Evolutionary conservation across 2,888 invertebrate genomes (phyloP), one percentile per base, ranked within the genome.

Genomic region (Eulithis prunata): DNA sequence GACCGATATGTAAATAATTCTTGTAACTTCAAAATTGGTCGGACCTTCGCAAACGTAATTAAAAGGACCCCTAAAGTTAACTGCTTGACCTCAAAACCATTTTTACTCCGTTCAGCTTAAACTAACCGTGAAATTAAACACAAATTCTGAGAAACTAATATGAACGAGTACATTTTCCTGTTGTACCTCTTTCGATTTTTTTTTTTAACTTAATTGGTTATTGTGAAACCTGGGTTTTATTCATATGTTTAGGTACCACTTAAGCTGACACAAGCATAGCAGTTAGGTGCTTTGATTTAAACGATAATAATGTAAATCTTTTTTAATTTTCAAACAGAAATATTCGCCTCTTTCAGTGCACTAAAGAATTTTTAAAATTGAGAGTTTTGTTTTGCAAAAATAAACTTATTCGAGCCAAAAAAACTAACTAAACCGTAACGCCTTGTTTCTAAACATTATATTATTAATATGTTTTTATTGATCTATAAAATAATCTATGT

Each of bases 51-150:
- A 62, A 66, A 58, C 56, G 55, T 62, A 70, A 64, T 70, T 57
- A 69, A 64, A 63, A 57, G 49, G 55, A 63, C 61, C 62, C 63
- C 66, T 55, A 71, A 71, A 57, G 63, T 72, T 70, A 61, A 61
- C 69, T 61, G 65, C 68, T 71, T 69, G 75, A 75, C 75, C 78
- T 74, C 75, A 71, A 70, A 69, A 68, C 71, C 70, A 75, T 78
- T 79, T 73, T 74, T 72, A 68, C 70, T 65, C 55, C 55, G 57
- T 58, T 69, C 77, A 65, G 73, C 77, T 66, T 75, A 80, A 90
- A 88, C 87, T 84, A 83, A 84, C 83, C 88, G 82, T 90, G 86
- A 89, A 89, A 90, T 90, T 86, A 84, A 82, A 78, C 58, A 59
- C 32, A 21, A 53, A 67, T 88, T 85, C 88, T 76, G 68, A 80